These are phyloP conservation scores for Falco punctatus DNA, from an alignment of 2,113 vertebrate species.

Conservation along the genomic window DNA sequence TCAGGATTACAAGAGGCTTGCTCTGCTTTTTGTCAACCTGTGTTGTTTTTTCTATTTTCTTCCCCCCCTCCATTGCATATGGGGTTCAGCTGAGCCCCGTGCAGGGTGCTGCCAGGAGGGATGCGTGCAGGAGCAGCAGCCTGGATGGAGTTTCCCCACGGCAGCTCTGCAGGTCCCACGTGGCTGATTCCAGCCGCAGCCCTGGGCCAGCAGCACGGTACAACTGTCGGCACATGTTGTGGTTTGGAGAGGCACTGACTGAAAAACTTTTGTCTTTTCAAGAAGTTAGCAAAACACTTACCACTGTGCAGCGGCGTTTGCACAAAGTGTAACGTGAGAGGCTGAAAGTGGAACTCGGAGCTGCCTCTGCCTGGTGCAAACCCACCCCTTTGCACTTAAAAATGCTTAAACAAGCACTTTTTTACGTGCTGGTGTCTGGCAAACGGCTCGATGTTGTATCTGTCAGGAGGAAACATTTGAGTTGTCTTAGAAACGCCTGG, in stretches of 20 bases:
- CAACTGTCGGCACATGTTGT: background rate
- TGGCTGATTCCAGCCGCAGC: background rate
- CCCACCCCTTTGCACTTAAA: background rate
- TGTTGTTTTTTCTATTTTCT: too few species aligned
- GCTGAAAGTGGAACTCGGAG: background rate
- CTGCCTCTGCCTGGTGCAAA: background rate
- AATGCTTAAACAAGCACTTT: background rate
- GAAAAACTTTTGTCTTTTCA: background rate
- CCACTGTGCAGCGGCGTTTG: background rate
- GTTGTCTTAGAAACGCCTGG: background rate
- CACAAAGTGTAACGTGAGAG: background rate
- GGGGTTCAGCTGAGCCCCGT: background rate
- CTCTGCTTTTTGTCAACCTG: background rate
- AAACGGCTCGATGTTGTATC: background rate
- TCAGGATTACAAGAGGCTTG: background rate
- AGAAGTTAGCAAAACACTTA: background rate
- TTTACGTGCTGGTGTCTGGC: too few species aligned
- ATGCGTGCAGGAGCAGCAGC: background rate
- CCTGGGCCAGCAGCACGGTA: too few species aligned
- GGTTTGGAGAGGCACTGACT: background rate
- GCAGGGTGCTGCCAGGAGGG: background rate
- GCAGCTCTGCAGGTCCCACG: background rate
- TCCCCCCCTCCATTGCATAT: accelerated
- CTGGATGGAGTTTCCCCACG: background rate
- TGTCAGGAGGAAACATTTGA: background rate